Base-by-base conservation (phyloP, 2,888 invertebrate genomes). In the Argyresthia albistria region DNA sequence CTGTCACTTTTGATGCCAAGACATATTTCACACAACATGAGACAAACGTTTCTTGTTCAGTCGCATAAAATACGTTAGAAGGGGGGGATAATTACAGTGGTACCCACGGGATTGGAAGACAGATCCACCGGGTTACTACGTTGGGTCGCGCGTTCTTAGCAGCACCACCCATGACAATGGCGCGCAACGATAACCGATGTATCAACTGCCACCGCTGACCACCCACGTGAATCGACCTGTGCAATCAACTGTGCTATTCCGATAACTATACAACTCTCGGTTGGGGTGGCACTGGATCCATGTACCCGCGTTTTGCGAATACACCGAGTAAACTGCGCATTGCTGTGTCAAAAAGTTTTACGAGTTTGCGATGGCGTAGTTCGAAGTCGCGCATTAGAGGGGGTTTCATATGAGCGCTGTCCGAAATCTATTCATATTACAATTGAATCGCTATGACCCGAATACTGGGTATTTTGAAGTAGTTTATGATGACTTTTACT, bases 101-200 rank as follows among this genome's bases (percentile, higher is more conserved):
- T 74, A 81, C 81, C 78, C 73, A 86, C 86, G 79, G 80, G 59
- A 76, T 65, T 56, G 88, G 88, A 57, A 73, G 66, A 59, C 87
- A 80, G 64, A 88, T 84, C 88, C 88, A 88, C 68, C 88, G 72
- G 68, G 78, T 75, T 57, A 88, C 78, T 57, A 84, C 82, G 75
- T 86, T 79, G n/a, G 86, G 87, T 47, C 88, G 80, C 56, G 87
- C 75, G 76, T 83, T 83, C 65, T 64, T 87, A 61, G 83, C 80
- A 55, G 87, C 80, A 58, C 83, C 84, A 63, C 88, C 88, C 88
- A 88, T 88, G 69, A 75, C 81, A 77, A 70, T 6, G 3, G 6
- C 25, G 25, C 25, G 25, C 25, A 6, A 67, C 74, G 72, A 65
- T 70, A 73, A 80, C 75, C 63, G 65, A 62, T 65, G 4, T 15